Percentiles rank a stretch among this genome's conserved stretches.
Evolutionary conservation across 1,140 invertebrate species (phyloP).

Genomic region (Pogonomyrmex barbatus): DNA sequence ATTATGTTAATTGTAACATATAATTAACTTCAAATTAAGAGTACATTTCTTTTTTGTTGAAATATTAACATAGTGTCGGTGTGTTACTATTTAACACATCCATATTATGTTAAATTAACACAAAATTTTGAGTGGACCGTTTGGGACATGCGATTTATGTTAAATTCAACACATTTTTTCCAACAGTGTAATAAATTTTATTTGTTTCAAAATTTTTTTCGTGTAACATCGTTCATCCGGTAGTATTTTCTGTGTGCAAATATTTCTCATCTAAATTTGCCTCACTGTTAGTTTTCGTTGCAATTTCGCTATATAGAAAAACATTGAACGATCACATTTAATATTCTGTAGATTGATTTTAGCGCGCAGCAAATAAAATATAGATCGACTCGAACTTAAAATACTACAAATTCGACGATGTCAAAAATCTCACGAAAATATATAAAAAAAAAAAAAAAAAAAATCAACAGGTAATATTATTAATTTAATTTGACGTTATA

Average conservation of each 20-base stretch:
- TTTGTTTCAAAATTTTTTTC: neutral
- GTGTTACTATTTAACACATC: no score
- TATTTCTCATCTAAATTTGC: neutral
- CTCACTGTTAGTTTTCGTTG: neutral
- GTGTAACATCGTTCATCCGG: neutral
- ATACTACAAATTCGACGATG: neutral
- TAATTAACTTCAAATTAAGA: neutral
- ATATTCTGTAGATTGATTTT: constrained; percentile 4
- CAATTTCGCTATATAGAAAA: neutral
- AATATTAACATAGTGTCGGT: no score
- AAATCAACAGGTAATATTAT: neutral
- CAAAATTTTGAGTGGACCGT: no score
- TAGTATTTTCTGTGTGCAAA: neutral
- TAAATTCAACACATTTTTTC: neutral
- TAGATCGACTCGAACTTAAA: neutral
- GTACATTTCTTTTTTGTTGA: no score
- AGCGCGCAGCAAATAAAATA: constrained; percentile 2
- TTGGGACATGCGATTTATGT: neutral
- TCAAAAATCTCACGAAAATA: neutral
- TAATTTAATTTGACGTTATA: neutral
- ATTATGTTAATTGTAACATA: neutral
- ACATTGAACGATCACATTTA: constrained; percentile 28
- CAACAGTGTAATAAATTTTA: neutral
- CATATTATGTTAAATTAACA: no score
- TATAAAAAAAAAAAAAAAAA: neutral